Conservation (phyloP, 2,797 vertebrate genomes). For the Acanthornis magna region DNA sequence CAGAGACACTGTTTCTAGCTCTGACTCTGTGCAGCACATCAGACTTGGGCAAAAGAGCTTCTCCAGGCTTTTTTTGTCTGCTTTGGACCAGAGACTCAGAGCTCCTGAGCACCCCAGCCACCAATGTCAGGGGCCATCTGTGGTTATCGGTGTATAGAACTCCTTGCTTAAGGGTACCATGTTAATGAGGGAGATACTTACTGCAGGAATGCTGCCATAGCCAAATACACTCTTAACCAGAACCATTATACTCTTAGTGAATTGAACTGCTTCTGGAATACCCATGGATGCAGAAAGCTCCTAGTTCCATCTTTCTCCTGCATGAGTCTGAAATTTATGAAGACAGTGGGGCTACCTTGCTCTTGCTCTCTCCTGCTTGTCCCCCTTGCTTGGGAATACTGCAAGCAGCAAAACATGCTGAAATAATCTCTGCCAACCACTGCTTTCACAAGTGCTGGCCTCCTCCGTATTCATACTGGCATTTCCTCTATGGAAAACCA, state of each 20-base stretch:
- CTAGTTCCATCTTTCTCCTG: background rate
- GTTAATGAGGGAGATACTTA: background rate
- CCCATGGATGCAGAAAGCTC: background rate
- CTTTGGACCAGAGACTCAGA: background rate
- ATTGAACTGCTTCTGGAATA: background rate
- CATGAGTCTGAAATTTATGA: background rate
- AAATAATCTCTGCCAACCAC: background rate
- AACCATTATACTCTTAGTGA: background rate
- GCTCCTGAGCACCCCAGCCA: background rate
- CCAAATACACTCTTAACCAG: background rate
- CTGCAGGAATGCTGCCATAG: background rate
- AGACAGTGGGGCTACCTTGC: background rate
- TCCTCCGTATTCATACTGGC: background rate
- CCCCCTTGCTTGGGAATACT: background rate
- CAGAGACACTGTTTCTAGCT: background rate
- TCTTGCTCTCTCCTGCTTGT: background rate
- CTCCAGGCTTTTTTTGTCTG: background rate
- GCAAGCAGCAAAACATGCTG: background rate
- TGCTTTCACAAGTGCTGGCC: background rate
- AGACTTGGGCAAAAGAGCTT: background rate
- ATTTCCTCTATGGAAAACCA: constrained; percentile 3
- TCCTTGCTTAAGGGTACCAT: background rate
- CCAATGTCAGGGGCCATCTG: background rate
- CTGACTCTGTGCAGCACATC: accelerated
- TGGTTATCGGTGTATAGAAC: background rate